phyloP scores from a whole-genome alignment of 2,888 invertebrate genomes.

The Chouioia cunea region DNA sequence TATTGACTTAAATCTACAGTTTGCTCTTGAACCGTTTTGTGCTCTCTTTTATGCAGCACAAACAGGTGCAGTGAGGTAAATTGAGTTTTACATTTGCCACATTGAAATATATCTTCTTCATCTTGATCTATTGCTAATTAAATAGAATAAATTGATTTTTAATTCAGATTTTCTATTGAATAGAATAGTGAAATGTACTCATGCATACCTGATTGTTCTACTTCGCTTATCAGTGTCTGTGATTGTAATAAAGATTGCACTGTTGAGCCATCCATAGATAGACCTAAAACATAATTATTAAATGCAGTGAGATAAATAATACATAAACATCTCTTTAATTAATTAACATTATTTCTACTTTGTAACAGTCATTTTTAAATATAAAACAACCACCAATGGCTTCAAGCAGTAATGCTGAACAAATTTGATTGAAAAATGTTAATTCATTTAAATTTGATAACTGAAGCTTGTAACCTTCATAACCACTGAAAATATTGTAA shows the following conservation, averaged over 20 bases:
- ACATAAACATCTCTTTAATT: conserved; percentile 6
- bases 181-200: neutral
- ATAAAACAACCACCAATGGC: too few species aligned
- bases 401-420: too few species aligned
- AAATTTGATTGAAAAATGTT: too few species aligned
- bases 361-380: too few species aligned
- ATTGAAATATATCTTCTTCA: conserved; percentile 79
- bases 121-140: conserved; percentile 66
- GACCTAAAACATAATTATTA: conserved; percentile 53
- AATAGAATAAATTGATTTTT: conserved; percentile 19
- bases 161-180: neutral
- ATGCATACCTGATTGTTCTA: conserved; percentile 62
- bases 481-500: too few species aligned
- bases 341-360: neutral
- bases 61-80: conserved; percentile 74
- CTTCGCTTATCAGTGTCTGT: conserved; percentile 62
- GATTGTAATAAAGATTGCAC: conserved; percentile 65
- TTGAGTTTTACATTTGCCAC: conserved; percentile 78
- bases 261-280: conserved; percentile 62
- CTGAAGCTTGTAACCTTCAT: too few species aligned
- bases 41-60: conserved; percentile 73
- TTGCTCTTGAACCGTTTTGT: conserved; percentile 62
- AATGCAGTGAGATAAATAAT: neutral
- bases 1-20: conserved; percentile 64
- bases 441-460: too few species aligned